Evolutionary conservation across 2,797 vertebrate species (phyloP).

Genomic region (Lagocephalus sceleratus): DNA sequence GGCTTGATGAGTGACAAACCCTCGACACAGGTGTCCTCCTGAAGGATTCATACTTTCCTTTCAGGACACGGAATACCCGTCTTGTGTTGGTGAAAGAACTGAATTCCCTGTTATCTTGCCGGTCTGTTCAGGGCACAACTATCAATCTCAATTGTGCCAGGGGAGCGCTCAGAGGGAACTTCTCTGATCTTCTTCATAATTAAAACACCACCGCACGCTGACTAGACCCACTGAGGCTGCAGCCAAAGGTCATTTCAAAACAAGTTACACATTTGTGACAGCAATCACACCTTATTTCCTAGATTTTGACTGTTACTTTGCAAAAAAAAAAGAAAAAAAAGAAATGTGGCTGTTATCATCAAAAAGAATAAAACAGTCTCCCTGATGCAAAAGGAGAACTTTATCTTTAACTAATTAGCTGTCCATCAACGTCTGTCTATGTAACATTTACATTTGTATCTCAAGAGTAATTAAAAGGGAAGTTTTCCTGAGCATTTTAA

Average conservation of each 20-base stretch:
- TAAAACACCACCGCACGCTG: constrained; percentile 11
- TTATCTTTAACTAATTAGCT: too few species aligned
- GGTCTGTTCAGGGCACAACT: constrained; percentile 30
- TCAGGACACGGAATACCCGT: constrained; percentile 33
- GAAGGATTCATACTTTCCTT: constrained; percentile 34
- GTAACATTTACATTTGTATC: too few species aligned
- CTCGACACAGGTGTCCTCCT: constrained; percentile 45
- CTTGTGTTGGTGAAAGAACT: constrained; percentile 21
- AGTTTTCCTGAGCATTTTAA: too few species aligned
- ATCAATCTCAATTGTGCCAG: constrained; percentile 33
- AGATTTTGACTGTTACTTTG: too few species aligned
- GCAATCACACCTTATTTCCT: not conserved
- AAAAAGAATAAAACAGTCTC: too few species aligned
- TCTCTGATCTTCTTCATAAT: constrained; percentile 25
- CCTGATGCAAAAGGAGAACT: too few species aligned
- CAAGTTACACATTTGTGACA: constrained; percentile 21
- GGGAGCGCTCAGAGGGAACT: constrained; percentile 22
- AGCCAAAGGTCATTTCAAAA: constrained; percentile 18
- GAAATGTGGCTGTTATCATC: too few species aligned
- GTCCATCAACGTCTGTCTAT: too few species aligned
- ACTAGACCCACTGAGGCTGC: constrained; percentile 6
- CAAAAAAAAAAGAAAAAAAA: too few species aligned
- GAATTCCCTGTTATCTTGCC: constrained; percentile 16
- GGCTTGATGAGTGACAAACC: constrained; percentile 37
- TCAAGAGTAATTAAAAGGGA: too few species aligned